Conservation (phyloP, 64 coral and sea anemone species). For the Acropora tenuis region DNA sequence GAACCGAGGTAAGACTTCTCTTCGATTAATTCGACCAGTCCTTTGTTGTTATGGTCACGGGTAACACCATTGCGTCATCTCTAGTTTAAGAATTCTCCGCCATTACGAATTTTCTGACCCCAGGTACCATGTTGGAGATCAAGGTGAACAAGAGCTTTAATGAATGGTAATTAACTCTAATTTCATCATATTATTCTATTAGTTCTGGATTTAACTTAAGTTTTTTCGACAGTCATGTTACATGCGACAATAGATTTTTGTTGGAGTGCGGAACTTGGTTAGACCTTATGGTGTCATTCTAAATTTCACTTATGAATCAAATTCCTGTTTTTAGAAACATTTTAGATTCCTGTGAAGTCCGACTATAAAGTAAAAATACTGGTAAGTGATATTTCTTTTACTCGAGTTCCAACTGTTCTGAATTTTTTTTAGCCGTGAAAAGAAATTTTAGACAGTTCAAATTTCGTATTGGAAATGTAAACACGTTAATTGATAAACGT, state of each 20-base stretch:
- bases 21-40: neutral
- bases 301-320: neutral
- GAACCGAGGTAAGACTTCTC: neutral
- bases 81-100: slow-evolving; percentile 42
- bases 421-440: neutral
- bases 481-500: neutral
- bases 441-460: neutral
- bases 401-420: neutral
- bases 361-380: neutral
- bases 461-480: neutral
- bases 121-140: neutral
- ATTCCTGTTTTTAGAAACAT: slow-evolving; percentile 27
- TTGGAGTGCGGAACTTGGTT: neutral
- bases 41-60: slow-evolving; percentile 26
- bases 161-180: slow-evolving; percentile 41
- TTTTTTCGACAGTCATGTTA: neutral
- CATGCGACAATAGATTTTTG: neutral
- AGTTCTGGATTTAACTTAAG: neutral
- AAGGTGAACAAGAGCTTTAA: slow-evolving; percentile 24
- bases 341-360: neutral
- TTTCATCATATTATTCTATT: neutral
- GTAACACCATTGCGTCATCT: slow-evolving; percentile 12
- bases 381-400: slow-evolving; percentile 1
- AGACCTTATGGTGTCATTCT: slow-evolving; percentile 37
- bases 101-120: slow-evolving; percentile 41